These are phyloP conservation scores for Planococcus citri DNA, from an alignment of 1,140 invertebrate genomes.

Conservation along the genomic window DNA sequence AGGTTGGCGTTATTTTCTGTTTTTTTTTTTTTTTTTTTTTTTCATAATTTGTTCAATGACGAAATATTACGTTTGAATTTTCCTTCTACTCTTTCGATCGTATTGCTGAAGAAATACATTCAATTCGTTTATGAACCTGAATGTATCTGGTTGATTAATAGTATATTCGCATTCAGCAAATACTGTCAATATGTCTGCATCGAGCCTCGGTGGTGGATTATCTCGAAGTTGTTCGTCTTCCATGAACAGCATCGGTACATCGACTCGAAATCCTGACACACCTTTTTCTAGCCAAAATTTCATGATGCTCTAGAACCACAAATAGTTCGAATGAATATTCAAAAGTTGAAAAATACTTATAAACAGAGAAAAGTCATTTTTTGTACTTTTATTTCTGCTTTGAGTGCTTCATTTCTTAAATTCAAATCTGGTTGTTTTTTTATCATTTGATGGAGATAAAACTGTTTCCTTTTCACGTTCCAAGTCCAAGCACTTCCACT, in stretches of 20 bases:
- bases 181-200: no score
- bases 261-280: constrained; percentile 55
- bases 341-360: no score
- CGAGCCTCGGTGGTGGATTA: no score
- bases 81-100: no score
- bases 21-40: no score
- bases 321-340: no score
- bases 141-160: not conserved
- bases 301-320: constrained; percentile 34
- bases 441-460: constrained; percentile 59
- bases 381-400: constrained; percentile 48
- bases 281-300: constrained; percentile 51
- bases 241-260: constrained; percentile 39
- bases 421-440: constrained; percentile 62
- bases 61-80: no score
- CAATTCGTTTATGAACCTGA: constrained; percentile 27
- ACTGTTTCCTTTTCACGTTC: constrained; percentile 49
- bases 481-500: constrained; percentile 51
- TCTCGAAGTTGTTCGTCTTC: no score
- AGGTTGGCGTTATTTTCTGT: no score
- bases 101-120: not conserved
- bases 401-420: constrained; percentile 46
- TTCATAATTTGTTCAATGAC: no score
- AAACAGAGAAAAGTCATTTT: no score
- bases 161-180: constrained; percentile 28